A percentile compares a stretch with the other conserved stretches of the same genome.
Conservation (phyloP, 2,888 invertebrate genomes). For the Luperina nickerlii region DNA sequence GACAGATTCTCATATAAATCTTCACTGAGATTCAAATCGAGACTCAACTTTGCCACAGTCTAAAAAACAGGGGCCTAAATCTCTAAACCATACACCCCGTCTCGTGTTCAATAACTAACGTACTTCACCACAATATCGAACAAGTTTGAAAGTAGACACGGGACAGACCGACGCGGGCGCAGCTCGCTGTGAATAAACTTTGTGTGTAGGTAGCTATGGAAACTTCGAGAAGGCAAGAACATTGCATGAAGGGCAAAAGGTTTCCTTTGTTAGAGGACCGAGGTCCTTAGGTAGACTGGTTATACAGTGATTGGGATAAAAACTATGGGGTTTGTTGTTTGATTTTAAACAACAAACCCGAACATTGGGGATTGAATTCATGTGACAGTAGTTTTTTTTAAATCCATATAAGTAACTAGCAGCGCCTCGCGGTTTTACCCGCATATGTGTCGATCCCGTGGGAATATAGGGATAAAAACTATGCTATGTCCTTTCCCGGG, state of each 20-base stretch:
- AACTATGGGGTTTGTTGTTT: neutral
- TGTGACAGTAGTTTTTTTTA: too few relatives aligned
- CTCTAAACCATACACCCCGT: neutral
- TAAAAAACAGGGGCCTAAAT: neutral
- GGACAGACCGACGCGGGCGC: conserved; percentile 28
- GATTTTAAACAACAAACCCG: too few relatives aligned
- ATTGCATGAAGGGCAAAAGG: conserved; percentile 24
- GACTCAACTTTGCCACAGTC: neutral
- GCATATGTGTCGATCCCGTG: too few relatives aligned
- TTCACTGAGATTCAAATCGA: neutral
- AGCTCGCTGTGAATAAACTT: conserved; percentile 46
- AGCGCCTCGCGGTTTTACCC: too few relatives aligned
- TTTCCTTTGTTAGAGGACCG: conserved; percentile 33
- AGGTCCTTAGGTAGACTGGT: conserved; percentile 14
- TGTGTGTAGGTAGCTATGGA: conserved; percentile 58
- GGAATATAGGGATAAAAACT: too few relatives aligned
- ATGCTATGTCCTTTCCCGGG: too few relatives aligned
- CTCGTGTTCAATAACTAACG: conserved; percentile 13
- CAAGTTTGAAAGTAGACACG: conserved; percentile 37
- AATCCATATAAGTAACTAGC: too few relatives aligned
- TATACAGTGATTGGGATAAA: neutral
- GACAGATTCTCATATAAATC: neutral
- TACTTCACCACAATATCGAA: conserved; percentile 18
- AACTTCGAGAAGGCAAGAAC: conserved; percentile 57
- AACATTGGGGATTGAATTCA: too few relatives aligned